A percentile compares a stretch with the other conserved stretches of the same genome.
Evolutionary conservation across 2,113 vertebrate species (phyloP).

Genomic region (Cynocephalus volans): DNA sequence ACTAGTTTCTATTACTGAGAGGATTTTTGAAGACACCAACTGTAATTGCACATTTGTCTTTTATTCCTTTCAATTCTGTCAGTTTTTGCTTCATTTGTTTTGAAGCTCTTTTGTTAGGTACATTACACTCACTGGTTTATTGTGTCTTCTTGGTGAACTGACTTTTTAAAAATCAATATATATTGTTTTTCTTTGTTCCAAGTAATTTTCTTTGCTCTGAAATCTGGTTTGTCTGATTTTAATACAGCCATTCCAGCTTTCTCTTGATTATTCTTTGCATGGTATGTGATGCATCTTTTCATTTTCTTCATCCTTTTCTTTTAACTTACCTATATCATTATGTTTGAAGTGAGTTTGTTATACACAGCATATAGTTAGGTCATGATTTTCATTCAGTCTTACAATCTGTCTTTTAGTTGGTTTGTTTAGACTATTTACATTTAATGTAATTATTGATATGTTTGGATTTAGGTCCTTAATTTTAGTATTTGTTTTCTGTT

Average conservation of each 20-base stretch:
- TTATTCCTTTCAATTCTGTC: too few relatives aligned
- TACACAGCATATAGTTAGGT: too few relatives aligned
- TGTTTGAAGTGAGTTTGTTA: too few relatives aligned
- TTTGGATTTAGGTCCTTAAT: background rate
- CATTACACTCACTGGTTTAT: background rate
- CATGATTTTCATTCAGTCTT: too few relatives aligned
- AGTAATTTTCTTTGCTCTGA: background rate
- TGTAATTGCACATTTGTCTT: too few relatives aligned
- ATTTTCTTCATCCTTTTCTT: too few relatives aligned
- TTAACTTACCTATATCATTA: too few relatives aligned
- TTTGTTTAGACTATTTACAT: background rate
- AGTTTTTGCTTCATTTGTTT: background rate
- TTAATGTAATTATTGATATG: background rate
- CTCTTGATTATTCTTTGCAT: too few relatives aligned
- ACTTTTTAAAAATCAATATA: background rate
- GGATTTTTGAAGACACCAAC: too few relatives aligned
- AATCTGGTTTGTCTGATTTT: background rate
- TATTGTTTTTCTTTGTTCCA: too few relatives aligned
- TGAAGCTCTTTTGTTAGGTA: background rate
- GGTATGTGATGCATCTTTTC: background rate
- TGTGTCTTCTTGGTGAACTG: background rate
- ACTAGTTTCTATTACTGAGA: too few relatives aligned
- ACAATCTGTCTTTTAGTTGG: background rate
- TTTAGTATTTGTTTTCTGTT: background rate
- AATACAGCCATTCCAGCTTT: too few relatives aligned